These are phyloP conservation scores for Paedocypris micromegethes DNA, from an alignment of 2,797 vertebrate genomes.

Conservation along the genomic window DNA sequence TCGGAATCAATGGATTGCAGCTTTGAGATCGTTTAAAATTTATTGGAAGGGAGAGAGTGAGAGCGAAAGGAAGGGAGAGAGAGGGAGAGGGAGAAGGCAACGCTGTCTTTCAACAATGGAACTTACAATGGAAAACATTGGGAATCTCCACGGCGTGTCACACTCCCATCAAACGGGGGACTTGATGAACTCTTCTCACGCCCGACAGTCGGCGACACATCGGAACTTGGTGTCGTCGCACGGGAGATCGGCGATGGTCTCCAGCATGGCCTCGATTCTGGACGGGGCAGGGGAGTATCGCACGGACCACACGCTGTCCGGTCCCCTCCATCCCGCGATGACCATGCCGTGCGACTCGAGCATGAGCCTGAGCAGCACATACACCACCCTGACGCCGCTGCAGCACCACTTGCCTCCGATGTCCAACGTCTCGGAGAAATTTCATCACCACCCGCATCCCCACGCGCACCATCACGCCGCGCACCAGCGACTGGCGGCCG, in stretches of 20 bases:
- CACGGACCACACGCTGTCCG: constrained; percentile 73
- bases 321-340: constrained; percentile 88
- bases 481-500: constrained; percentile 82
- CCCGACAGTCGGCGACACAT: constrained; percentile 79
- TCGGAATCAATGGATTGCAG: constrained; percentile 77
- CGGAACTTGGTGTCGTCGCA: constrained; percentile 83
- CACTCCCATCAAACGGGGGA: constrained; percentile 85
- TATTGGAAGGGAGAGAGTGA: constrained; percentile 70
- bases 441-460: constrained; percentile 77
- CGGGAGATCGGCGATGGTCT: constrained; percentile 87
- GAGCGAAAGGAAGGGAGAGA: constrained; percentile 56
- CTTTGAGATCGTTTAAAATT: constrained; percentile 79
- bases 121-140: constrained; percentile 94
- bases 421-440: constrained; percentile 92
- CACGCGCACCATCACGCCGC: constrained; percentile 78
- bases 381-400: constrained; percentile 90
- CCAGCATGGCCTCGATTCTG: constrained; percentile 92
- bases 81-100: constrained; percentile 47
- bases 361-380: constrained; percentile 90
- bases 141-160: constrained; percentile 84
- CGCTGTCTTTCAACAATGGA: constrained; percentile 76
- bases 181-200: constrained; percentile 86
- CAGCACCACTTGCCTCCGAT: constrained; percentile 90
- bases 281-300: constrained; percentile 86
- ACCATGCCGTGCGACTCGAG: constrained; percentile 94